Base-by-base conservation (phyloP, 2,888 invertebrate species). In the Scaptomyza cyrtandrae region DNA sequence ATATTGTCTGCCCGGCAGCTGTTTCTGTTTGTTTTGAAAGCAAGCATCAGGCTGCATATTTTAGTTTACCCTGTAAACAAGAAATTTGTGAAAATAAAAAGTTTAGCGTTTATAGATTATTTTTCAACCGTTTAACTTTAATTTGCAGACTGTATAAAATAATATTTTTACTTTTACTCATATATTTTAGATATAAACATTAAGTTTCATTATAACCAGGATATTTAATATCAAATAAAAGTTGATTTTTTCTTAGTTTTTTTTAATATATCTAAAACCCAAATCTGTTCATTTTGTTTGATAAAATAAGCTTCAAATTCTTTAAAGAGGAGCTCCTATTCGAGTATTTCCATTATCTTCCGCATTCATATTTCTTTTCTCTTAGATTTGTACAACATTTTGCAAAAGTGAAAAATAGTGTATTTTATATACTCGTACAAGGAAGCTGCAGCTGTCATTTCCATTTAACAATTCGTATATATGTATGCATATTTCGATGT, bases 1-100 rank as follows among this genome's bases (percentile, higher is more conserved):
- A 37, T 24, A 59, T 52, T 71, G 54, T 44, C 9, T 33, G 54
- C 31, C 5, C n/a, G 33, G 33, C 76, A 75, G 48, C 45, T 75
- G 63, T 58, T 45, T 54, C 31, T 44, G 31, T 45, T 66, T 37
- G 39, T 27, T 37, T 48, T 37, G 11, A 45, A 52, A 33, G 37
- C 49, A 37, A 33, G 19, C 52, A 19, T 29, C 14, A 43, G 24
- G 29, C 35, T 75, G 60, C 56, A 75, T 39, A 60, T 35, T 52
- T 60, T 27, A 58, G 11, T 24, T 59, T 53, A 56, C 75, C 41
- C 69, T 49, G 44, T 39, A 58, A 16, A 7, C 14, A 5, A 6
- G 0, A n/a, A 29, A 27, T n/a, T 10, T 6, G 6, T 9, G 3
- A 0, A 3, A 31, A 4, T 13, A 5, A 10, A 10, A 10, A 33